phyloP scores from a whole-genome alignment of 2,888 invertebrate species.

The Cremastinae sp. region DNA sequence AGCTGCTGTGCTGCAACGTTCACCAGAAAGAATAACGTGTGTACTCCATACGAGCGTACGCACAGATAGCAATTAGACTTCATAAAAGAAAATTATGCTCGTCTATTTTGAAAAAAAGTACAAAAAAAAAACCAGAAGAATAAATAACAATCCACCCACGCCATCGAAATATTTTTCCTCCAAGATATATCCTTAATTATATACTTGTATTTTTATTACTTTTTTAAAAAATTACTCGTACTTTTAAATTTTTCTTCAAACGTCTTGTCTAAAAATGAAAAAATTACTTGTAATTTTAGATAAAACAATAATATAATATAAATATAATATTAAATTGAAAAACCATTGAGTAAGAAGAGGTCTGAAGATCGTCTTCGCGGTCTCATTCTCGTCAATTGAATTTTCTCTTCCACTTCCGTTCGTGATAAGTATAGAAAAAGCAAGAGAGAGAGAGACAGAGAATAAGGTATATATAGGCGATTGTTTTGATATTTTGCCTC shows the following conservation, averaged over 20 bases:
- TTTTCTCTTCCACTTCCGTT: background rate
- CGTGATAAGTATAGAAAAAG: background rate
- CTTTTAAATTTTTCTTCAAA: no score
- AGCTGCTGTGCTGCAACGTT: conserved; percentile 67
- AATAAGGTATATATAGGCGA: conserved; percentile 29
- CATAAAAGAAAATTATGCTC: background rate
- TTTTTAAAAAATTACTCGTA: no score
- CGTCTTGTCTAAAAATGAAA: no score
- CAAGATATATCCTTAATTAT: no score
- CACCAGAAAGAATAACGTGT: conserved; percentile 64
- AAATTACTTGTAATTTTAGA: no score
- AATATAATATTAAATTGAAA: no score
- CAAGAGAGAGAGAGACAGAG: conserved; percentile 1
- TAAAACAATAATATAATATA: no score
- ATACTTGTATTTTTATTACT: no score
- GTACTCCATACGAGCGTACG: conserved; percentile 14
- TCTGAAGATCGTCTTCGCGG: background rate
- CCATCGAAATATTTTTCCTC: no score
- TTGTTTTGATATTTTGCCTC: conserved; percentile 19
- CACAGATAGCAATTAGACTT: conserved; percentile 4
- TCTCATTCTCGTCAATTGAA: conserved; percentile 23
- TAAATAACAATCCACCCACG: no score
- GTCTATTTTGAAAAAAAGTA: background rate
- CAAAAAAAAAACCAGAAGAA: background rate
- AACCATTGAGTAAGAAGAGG: conserved; percentile 2